phyloP scores from a whole-genome alignment of 2,888 invertebrate species.

The Brachyopa scutellaris region DNA sequence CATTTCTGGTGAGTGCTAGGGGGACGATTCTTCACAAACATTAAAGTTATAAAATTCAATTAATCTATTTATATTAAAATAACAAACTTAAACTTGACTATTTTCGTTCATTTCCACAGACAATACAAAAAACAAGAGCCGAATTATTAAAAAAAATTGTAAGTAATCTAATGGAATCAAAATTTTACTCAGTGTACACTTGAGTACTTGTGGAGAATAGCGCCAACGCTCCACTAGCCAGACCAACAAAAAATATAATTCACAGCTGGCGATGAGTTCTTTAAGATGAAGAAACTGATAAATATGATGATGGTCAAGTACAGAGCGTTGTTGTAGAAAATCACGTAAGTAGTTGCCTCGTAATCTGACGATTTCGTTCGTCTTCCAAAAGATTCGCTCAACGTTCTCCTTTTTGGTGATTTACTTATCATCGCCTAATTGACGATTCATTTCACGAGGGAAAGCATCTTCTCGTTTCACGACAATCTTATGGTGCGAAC shows the following conservation, averaged over 20 bases:
- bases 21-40: no score
- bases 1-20: no score
- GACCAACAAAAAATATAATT: constrained; percentile 95
- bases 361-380: constrained; percentile 99
- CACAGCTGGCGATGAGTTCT: constrained; percentile 93
- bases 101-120: no score
- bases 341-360: constrained; percentile 98
- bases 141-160: constrained; percentile 45
- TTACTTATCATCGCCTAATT: constrained; percentile 95
- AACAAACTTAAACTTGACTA: no score
- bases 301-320: constrained; percentile 96
- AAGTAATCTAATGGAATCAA: constrained; percentile 22
- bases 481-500: constrained; percentile 97
- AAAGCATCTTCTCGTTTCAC: constrained; percentile 95
- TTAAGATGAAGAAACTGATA: constrained; percentile 95
- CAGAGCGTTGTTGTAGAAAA: constrained; percentile 99
- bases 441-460: constrained; percentile 91
- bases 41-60: no score
- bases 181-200: constrained; percentile 70
- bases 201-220: constrained; percentile 87
- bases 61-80: no score
- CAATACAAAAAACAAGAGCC: constrained; percentile 46
- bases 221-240: constrained; percentile 94
- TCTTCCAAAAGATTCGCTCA: constrained; percentile 98
- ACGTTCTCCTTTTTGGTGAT: constrained; percentile 99